Base-by-base conservation (phyloP, 2,797 vertebrate genomes). In the Muscicapa comitata region DNA sequence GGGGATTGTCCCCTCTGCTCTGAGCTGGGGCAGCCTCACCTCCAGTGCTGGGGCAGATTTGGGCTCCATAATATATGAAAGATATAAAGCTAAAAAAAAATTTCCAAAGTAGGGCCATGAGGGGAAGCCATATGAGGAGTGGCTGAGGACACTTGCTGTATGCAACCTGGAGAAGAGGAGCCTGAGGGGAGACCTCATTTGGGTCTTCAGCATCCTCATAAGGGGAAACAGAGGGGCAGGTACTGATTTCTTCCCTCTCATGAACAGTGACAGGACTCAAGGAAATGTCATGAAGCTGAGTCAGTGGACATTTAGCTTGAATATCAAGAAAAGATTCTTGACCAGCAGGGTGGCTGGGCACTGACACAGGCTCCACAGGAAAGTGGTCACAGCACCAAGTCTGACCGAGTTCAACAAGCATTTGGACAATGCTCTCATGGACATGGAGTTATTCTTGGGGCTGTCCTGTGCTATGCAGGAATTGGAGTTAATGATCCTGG, bases 31-130 rank as follows among this genome's bases (percentile, higher is more conserved):
- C 0, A 0, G 38, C 38, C 38, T 67, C 24, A 7, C 28, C 53
- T 75, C 3, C 0, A 59, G n/a, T 3, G 1, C n/a, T 38, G 24
- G 23, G 23, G 15, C n/a, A 33, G 18, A 0, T 37, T 13, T 59
- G 62, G n/a, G 13, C 1, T 0, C 12, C n/a, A 38, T 0, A 43
- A 33, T 20, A 24, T 11, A 59, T 13, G 28, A 53, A 65, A 65
- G 18, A 11, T n/a, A 9, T 11, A 45, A 59, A 59, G 28, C 12
- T 59, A 9, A 18, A 45, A 24, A 19, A 38, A 28, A 45, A 7
- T 67, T 13, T 75, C 38, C 53, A 45, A 43, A 45, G 17, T 3
- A 43, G 37, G 6, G 15, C 45, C 26, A 43, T 24, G 53, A 51
- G 12, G 12, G 10, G 62, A 18, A 38, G 18, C 15, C 12, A 5